These are phyloP conservation scores for Catocala fraxini DNA, from an alignment of 2,888 invertebrate genomes.

Conservation along the genomic window DNA sequence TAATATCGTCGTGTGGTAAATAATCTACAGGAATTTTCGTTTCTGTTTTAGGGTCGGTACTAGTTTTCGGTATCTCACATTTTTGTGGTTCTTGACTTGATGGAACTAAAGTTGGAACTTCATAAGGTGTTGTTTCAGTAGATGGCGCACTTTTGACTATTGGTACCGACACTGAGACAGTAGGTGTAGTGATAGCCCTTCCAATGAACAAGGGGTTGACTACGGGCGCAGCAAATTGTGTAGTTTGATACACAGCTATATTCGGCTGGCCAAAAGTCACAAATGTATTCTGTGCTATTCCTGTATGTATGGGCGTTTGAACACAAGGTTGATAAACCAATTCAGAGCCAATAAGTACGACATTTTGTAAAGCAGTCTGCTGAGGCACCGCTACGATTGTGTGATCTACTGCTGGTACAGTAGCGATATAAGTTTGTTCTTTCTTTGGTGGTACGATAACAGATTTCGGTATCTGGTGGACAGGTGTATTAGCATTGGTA, in stretches of 20 bases:
- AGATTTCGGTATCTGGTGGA: conserved; percentile 33
- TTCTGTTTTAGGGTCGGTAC: conserved; percentile 13
- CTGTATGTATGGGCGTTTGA: conserved; percentile 46
- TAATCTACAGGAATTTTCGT: conserved; percentile 12
- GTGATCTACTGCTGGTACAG: conserved; percentile 37
- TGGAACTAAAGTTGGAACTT: background rate
- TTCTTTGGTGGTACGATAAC: conserved; percentile 24
- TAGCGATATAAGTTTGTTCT: conserved; percentile 19
- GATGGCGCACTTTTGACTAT: background rate
- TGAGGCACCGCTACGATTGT: conserved; percentile 54
- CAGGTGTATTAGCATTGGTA: conserved; percentile 1
- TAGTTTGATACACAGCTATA: conserved; percentile 62
- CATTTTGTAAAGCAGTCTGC: conserved; percentile 58
- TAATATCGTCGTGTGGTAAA: conserved; percentile 17
- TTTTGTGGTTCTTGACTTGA: background rate
- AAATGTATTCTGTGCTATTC: conserved; percentile 51
- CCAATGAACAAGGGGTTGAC: conserved; percentile 63
- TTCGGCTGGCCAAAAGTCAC: conserved; percentile 58
- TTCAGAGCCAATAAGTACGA: conserved; percentile 65
- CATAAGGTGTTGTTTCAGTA: background rate
- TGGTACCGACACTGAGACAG: conserved; percentile 29
- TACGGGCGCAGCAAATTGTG: conserved; percentile 60
- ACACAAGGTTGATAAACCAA: conserved; percentile 65
- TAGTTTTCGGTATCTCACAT: background rate
- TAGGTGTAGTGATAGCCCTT: conserved; percentile 50